Percentiles rank a stretch among this genome's conserved stretches.
These are phyloP conservation scores for Chionodraco myersi DNA, from an alignment of 2,113 vertebrate genomes.

Conservation along the genomic window DNA sequence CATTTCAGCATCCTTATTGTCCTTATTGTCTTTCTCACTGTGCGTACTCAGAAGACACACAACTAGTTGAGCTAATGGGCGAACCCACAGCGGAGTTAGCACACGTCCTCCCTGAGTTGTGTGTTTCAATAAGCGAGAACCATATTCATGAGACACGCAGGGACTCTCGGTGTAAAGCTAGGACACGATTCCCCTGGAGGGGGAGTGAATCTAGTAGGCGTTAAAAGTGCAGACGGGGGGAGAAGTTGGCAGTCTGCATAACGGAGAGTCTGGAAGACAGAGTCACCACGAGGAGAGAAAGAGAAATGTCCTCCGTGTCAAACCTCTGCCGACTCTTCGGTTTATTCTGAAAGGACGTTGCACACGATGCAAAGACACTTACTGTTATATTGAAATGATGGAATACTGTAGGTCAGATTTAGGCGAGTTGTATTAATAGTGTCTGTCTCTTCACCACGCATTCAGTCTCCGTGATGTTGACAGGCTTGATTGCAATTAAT, in stretches of 20 bases:
- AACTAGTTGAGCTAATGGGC: constrained; percentile 1
- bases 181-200: background rate
- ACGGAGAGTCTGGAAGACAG: constrained; percentile 1
- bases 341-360: background rate
- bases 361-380: background rate
- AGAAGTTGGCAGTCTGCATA: background rate
- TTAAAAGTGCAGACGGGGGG: constrained; percentile 9
- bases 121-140: background rate
- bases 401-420: background rate
- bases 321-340: background rate
- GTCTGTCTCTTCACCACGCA: background rate
- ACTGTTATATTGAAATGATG: background rate
- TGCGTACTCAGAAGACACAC: constrained; percentile 18
- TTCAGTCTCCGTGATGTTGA: no score
- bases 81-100: constrained; percentile 18
- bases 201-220: constrained; percentile 3
- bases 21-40: constrained; percentile 34
- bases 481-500: no score
- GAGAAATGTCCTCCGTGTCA: background rate
- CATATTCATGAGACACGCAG: background rate
- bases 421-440: background rate
- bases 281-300: background rate
- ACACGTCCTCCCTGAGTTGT: background rate
- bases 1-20: constrained; percentile 57
- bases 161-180: background rate